phyloP scores from a whole-genome alignment of 2,113 vertebrate species.

The Benitochromis conjunctus region DNA sequence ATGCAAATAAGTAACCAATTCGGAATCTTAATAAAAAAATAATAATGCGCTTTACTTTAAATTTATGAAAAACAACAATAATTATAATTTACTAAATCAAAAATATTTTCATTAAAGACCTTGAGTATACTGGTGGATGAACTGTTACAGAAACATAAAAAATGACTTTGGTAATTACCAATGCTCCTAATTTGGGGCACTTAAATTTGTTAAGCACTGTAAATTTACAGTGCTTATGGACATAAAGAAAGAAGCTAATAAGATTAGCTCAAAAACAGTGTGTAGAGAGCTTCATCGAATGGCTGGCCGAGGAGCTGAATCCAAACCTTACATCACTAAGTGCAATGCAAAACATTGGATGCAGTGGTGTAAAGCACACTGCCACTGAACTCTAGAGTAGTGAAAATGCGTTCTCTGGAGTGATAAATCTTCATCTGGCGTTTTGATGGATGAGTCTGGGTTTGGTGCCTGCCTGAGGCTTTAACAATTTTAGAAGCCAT shows the following conservation, averaged over 20 bases:
- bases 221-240: background rate
- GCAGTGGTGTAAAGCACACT: no score
- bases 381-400: no score
- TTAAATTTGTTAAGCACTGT: background rate
- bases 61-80: background rate
- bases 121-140: background rate
- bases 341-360: no score
- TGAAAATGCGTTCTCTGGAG: no score
- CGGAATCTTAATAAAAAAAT: background rate
- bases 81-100: background rate
- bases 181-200: background rate
- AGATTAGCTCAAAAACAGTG: no score
- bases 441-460: no score
- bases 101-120: background rate
- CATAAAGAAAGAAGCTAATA: background rate
- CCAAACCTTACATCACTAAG: no score
- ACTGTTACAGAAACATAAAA: background rate
- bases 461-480: no score
- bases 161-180: background rate
- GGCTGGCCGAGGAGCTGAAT: no score
- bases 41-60: background rate
- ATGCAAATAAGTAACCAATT: background rate
- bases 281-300: no score
- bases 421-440: no score
- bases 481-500: background rate